Evolutionary conservation across 2,113 vertebrate species (phyloP).

Genomic region (Lasiurus borealis): DNA sequence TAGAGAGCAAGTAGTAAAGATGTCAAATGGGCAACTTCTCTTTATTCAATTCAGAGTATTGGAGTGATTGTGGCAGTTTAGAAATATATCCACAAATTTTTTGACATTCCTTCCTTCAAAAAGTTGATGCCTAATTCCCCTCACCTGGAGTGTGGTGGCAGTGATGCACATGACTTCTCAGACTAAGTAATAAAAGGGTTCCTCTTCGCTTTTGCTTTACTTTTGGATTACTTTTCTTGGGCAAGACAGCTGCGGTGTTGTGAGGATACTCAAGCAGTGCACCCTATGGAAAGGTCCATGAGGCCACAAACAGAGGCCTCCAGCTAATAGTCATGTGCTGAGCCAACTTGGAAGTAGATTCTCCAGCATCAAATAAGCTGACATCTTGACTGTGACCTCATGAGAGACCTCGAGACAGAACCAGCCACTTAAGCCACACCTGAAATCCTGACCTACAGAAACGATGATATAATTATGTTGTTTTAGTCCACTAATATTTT

Average conservation of each 20-base stretch:
- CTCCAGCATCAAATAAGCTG: background rate
- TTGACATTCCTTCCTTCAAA: conserved; percentile 33
- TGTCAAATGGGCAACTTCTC: background rate
- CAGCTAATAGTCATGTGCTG: background rate
- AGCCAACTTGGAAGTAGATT: background rate
- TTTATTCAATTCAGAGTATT: conserved; percentile 18
- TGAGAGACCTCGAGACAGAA: background rate
- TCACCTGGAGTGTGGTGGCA: background rate
- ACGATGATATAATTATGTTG: background rate
- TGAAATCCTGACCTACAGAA: conserved; percentile 16
- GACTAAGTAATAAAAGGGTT: background rate
- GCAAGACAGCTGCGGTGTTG: background rate
- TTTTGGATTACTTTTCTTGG: background rate
- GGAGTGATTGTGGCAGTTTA: background rate
- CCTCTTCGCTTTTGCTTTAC: background rate
- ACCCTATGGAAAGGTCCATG: background rate
- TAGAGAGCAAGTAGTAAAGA: background rate
- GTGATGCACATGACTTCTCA: background rate
- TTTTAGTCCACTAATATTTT: background rate
- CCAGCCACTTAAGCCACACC: background rate
- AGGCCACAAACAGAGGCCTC: background rate
- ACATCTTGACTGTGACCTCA: background rate
- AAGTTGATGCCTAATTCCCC: background rate
- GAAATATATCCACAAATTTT: conserved; percentile 5
- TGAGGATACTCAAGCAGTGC: background rate